A percentile compares a stretch with the other conserved stretches of the same genome.
Evolutionary conservation across 2,797 vertebrate species (phyloP).

Genomic region (Myotis findleyi): DNA sequence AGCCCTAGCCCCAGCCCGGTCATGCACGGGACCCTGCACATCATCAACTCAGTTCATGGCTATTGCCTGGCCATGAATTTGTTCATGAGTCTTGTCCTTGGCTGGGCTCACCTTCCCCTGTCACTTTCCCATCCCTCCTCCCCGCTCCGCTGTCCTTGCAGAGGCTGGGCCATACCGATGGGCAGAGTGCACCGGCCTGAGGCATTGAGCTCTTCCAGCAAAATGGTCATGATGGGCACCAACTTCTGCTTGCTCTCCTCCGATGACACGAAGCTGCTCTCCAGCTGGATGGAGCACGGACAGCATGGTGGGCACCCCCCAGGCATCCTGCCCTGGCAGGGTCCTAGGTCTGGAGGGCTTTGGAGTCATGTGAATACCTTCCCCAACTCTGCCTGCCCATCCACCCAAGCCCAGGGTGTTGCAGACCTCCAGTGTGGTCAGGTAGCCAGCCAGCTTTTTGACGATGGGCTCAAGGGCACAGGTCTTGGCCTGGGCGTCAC

Average conservation of each 20-base stretch:
- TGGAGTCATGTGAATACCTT: neutral
- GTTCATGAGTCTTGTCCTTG: neutral
- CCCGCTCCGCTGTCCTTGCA: neutral
- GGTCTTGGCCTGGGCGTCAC: conserved; percentile 95
- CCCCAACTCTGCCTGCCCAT: neutral
- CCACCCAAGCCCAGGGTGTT: conserved; percentile 29
- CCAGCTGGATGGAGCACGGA: conserved; percentile 89
- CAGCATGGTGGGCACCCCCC: neutral
- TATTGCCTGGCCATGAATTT: neutral
- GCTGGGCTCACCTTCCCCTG: neutral
- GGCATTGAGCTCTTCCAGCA: conserved; percentile 97
- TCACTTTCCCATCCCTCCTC: neutral
- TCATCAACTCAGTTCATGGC: neutral
- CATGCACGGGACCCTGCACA: neutral
- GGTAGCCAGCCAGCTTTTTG: conserved; percentile 98
- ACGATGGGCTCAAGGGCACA: conserved; percentile 97
- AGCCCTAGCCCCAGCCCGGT: neutral
- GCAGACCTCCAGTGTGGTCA: conserved; percentile 97
- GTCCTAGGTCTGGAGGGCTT: neutral
- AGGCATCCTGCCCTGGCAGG: neutral
- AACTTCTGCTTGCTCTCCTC: conserved; percentile 99
- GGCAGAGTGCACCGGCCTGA: conserved; percentile 96
- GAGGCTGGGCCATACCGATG: conserved; percentile 89
- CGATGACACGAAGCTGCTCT: conserved; percentile 97
- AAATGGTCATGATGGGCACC: conserved; percentile 97